Conservation (phyloP, 2,797 vertebrate species). For the Pagetopsis macropterus region DNA sequence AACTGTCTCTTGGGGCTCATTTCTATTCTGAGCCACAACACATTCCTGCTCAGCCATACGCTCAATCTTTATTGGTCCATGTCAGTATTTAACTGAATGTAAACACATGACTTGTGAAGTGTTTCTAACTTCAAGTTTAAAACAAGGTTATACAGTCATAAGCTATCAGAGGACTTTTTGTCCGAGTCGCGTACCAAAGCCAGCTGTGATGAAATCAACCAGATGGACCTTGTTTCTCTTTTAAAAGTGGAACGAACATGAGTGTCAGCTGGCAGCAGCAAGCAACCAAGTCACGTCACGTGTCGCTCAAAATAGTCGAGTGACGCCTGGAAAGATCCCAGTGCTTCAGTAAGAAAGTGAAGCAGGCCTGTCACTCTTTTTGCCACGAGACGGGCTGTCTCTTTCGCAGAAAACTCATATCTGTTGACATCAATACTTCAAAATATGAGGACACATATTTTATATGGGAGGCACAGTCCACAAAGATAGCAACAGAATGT, state of each 20-base stretch:
- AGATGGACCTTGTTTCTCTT: constrained; percentile 58
- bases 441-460: constrained; percentile 43
- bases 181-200: constrained; percentile 18
- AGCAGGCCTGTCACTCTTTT: constrained; percentile 5
- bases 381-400: constrained; percentile 7
- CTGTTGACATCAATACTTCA: constrained; percentile 35
- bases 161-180: not conserved
- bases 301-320: constrained; percentile 55
- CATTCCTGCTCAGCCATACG: constrained; percentile 75
- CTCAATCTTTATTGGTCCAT: constrained; percentile 21
- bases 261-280: constrained; percentile 49
- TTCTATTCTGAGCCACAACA: constrained; percentile 79
- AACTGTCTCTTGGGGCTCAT: constrained; percentile 69
- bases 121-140: not conserved
- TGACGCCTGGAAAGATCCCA: constrained; percentile 32
- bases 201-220: constrained; percentile 48
- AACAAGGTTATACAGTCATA: constrained; percentile 5
- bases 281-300: constrained; percentile 48
- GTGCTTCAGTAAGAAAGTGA: constrained; percentile 11
- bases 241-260: constrained; percentile 58
- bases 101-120: constrained; percentile 7
- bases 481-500: constrained; percentile 43
- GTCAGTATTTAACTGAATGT: not conserved
- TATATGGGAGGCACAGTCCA: constrained; percentile 4
- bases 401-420: not conserved